Evolutionary conservation across 1,140 invertebrate genomes (phyloP).

Genomic region (Brachionus sp.): DNA sequence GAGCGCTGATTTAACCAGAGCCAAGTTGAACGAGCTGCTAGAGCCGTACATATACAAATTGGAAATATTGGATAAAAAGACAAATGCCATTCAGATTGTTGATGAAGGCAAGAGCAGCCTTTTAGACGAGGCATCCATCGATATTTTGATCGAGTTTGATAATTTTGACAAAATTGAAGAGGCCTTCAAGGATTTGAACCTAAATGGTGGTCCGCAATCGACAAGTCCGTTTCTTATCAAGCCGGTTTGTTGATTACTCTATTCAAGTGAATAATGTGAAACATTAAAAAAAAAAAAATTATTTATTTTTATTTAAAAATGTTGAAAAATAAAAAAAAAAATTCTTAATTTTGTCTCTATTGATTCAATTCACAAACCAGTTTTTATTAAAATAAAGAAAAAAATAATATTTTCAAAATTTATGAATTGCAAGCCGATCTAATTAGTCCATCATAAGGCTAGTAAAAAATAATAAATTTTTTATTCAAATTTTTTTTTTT

Average conservation of each 20-base stretch:
- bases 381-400: constrained; percentile 13
- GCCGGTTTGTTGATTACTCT: constrained; percentile 22
- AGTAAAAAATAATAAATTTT: neutral
- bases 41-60: constrained; percentile 12
- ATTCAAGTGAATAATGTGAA: neutral
- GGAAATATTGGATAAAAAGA: constrained; percentile 22
- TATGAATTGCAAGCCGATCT: neutral
- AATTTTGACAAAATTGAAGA: constrained; percentile 38
- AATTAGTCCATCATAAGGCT: constrained; percentile 17
- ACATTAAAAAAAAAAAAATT: constrained; percentile 3
- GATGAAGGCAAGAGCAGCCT: neutral
- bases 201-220: neutral
- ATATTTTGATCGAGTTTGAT: constrained; percentile 39
- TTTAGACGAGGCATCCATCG: neutral
- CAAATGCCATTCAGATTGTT: neutral
- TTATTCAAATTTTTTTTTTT: neutral
- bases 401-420: neutral
- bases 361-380: constrained; percentile 14
- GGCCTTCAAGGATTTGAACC: constrained; percentile 28
- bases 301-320: constrained; percentile 34
- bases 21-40: neutral
- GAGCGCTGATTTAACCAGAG: constrained; percentile 18
- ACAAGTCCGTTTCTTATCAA: constrained; percentile 14
- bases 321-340: constrained; percentile 19
- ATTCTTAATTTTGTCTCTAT: neutral